phyloP scores from a whole-genome alignment of 2,888 invertebrate species.

The Amblyjoppa fuscipennis region DNA sequence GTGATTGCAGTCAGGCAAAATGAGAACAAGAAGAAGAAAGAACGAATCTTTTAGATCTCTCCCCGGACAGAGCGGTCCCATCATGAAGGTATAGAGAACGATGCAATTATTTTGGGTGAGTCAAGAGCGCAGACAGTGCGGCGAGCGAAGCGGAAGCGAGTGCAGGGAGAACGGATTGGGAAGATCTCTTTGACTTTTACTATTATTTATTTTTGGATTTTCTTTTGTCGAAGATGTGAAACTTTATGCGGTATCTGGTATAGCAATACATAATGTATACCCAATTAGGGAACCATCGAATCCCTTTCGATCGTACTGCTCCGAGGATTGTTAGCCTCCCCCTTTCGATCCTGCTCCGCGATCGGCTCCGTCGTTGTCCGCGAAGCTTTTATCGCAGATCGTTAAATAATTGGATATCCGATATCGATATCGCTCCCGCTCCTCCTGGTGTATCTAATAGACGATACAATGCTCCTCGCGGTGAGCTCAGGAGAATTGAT shows the following conservation, averaged over 20 bases:
- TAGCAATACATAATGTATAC: background rate
- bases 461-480: constrained; percentile 13
- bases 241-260: background rate
- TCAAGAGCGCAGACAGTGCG: constrained; percentile 19
- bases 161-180: background rate
- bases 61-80: background rate
- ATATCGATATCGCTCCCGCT: constrained; percentile 12
- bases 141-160: background rate
- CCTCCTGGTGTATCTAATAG: constrained; percentile 3
- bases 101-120: constrained; percentile 48
- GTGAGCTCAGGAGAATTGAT: background rate
- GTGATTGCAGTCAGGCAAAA: constrained; percentile 52
- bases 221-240: no score
- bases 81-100: constrained; percentile 41
- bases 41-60: constrained; percentile 30
- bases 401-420: constrained; percentile 34
- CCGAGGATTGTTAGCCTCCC: no score
- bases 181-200: no score
- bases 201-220: no score
- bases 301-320: background rate
- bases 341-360: background rate
- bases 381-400: constrained; percentile 20
- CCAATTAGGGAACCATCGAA: no score
- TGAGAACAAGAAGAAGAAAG: background rate
- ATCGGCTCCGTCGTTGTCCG: background rate